A percentile compares a stretch with the other conserved stretches of the same genome.
phyloP scores from a whole-genome alignment of 2,888 invertebrate species.

The Drosophila leonis region DNA sequence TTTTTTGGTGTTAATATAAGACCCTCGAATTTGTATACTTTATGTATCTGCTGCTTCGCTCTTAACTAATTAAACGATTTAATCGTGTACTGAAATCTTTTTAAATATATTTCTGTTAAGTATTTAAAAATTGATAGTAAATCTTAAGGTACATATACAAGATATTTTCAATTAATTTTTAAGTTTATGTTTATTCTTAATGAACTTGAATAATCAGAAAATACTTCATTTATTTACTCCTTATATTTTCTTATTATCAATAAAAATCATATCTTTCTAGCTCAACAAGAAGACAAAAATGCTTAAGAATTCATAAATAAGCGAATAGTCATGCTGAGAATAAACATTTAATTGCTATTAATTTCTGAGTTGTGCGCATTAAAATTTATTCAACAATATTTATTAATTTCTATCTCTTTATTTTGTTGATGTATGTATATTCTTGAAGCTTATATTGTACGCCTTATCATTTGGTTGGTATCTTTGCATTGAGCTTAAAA shows the following conservation, averaged over 20 bases:
- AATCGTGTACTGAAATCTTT: background rate
- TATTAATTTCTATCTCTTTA: background rate
- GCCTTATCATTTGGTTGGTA: slow-evolving; percentile 26
- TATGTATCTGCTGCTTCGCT: background rate
- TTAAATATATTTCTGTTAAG: background rate
- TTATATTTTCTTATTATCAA: background rate
- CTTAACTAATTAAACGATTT: background rate
- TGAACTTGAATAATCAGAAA: background rate
- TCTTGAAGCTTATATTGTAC: background rate
- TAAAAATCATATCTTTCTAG: too few relatives aligned
- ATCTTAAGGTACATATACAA: background rate
- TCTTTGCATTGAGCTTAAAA: slow-evolving; percentile 28
- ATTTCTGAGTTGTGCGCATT: slow-evolving; percentile 29
- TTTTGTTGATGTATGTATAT: slow-evolving; percentile 10
- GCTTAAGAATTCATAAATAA: background rate
- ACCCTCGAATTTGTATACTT: background rate
- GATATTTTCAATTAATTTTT: background rate
- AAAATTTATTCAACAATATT: background rate
- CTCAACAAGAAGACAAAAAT: background rate
- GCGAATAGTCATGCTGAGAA: slow-evolving; percentile 30
- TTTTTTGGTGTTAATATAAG: background rate
- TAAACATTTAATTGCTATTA: slow-evolving; percentile 21
- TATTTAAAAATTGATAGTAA: background rate
- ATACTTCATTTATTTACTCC: background rate
- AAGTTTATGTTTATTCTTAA: background rate